phyloP scores from a whole-genome alignment of 2,888 invertebrate species.

The Drosophila dives region DNA sequence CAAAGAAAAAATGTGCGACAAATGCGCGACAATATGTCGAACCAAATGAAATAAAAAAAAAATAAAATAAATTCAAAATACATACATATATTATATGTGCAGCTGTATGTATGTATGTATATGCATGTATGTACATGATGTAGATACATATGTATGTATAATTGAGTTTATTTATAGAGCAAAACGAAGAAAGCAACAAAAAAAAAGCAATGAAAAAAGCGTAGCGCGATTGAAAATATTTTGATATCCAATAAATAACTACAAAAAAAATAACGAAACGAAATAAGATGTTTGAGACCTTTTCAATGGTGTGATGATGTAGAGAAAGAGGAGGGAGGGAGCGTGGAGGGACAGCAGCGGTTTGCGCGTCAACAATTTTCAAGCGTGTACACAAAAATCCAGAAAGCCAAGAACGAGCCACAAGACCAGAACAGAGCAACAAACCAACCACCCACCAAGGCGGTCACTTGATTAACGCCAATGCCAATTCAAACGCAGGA shows the following conservation, averaged over 20 bases:
- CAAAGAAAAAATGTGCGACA: slow-evolving; percentile 40
- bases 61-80: slow-evolving; percentile 35
- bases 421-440: slow-evolving; percentile 56
- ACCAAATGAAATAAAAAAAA: slow-evolving; percentile 29
- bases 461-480: slow-evolving; percentile 77
- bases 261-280: slow-evolving; percentile 11
- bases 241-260: slow-evolving; percentile 75
- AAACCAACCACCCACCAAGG: slow-evolving; percentile 47
- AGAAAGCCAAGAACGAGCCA: slow-evolving; percentile 52
- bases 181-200: slow-evolving; percentile 47
- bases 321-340: neutral
- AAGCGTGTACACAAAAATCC: slow-evolving; percentile 79
- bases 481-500: slow-evolving; percentile 77
- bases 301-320: too few species aligned
- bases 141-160: slow-evolving; percentile 42
- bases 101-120: neutral
- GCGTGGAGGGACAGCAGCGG: slow-evolving; percentile 17
- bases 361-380: slow-evolving; percentile 77
- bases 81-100: slow-evolving; percentile 28
- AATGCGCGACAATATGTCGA: slow-evolving; percentile 72
- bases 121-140: slow-evolving; percentile 33
- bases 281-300: slow-evolving; percentile 12
- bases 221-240: slow-evolving; percentile 66
- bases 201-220: slow-evolving; percentile 34
- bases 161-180: slow-evolving; percentile 68